Evolutionary conservation across 2,797 vertebrate species (phyloP).

Genomic region (Merluccius polli): DNA sequence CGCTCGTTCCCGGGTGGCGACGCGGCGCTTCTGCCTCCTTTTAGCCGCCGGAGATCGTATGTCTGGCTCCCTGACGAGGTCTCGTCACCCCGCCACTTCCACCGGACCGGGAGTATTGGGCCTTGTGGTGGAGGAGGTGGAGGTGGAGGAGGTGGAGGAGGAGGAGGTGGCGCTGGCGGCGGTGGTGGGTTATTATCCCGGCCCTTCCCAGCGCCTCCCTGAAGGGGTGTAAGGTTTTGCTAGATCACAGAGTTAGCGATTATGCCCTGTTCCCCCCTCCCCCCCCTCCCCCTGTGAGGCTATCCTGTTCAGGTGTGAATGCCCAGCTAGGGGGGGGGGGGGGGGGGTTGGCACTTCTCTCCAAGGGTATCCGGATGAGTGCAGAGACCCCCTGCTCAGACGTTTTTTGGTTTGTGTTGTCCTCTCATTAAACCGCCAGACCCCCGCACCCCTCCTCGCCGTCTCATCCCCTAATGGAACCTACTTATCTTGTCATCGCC

Average conservation of each 20-base stretch:
- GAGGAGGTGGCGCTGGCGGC: not conserved
- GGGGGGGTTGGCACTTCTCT: slow-evolving; percentile 2
- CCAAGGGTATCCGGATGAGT: slow-evolving; percentile 31
- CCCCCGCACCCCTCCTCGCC: slow-evolving; percentile 29
- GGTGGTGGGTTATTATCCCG: slow-evolving; percentile 27
- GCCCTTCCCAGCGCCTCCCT: slow-evolving; percentile 47
- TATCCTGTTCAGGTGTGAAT: slow-evolving; percentile 65
- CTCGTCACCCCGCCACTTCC: slow-evolving; percentile 47
- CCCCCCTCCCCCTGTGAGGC: slow-evolving; percentile 54
- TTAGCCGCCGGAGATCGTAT: slow-evolving; percentile 38
- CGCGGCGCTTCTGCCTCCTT: slow-evolving; percentile 41
- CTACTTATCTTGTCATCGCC: slow-evolving; percentile 76
- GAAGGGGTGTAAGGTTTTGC: slow-evolving; percentile 70
- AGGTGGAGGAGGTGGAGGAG: not conserved
- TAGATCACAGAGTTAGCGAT: slow-evolving; percentile 56
- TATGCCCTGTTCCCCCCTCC: slow-evolving; percentile 51
- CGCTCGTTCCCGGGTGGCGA: slow-evolving; percentile 36
- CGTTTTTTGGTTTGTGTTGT: slow-evolving; percentile 61
- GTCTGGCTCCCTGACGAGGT: slow-evolving; percentile 41
- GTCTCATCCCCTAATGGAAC: slow-evolving; percentile 48
- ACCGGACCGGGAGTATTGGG: not conserved
- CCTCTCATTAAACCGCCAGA: slow-evolving; percentile 61
- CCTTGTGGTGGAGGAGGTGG: slow-evolving; percentile 12
- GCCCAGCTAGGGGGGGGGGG: slow-evolving; percentile 44
- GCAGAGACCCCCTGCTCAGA: slow-evolving; percentile 47